These are phyloP conservation scores for Isurus oxyrinchus DNA, from an alignment of 2,113 vertebrate genomes.

Conservation along the genomic window DNA sequence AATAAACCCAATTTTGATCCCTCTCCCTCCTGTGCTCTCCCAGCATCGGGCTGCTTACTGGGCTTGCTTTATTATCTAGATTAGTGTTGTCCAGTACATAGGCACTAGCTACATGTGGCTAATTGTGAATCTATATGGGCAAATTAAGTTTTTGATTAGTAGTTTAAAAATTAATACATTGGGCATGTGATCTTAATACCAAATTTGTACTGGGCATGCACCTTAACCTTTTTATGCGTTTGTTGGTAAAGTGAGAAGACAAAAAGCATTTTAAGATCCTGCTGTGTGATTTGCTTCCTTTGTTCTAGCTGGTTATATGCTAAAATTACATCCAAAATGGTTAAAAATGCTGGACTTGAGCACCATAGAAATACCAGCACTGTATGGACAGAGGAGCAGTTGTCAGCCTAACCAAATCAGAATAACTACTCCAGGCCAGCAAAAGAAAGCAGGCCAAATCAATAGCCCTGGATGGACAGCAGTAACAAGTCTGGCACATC, in stretches of 20 bases:
- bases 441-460: background rate
- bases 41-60: background rate
- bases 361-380: background rate
- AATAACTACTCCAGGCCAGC: background rate
- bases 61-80: background rate
- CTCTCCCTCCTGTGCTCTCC: background rate
- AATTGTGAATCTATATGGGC: too few relatives aligned
- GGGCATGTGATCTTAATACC: background rate
- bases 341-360: background rate
- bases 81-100: background rate
- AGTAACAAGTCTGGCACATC: background rate
- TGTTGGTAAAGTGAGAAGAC: background rate
- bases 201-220: background rate
- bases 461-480: background rate
- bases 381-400: background rate
- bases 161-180: background rate
- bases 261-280: background rate
- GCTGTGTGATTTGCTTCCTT: background rate
- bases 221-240: too few relatives aligned
- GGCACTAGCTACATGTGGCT: too few relatives aligned
- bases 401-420: background rate
- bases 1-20: background rate
- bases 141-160: background rate
- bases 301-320: background rate
- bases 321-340: background rate